phyloP scores from a whole-genome alignment of 2,797 vertebrate genomes.

The Gastrophryne carolinensis region DNA sequence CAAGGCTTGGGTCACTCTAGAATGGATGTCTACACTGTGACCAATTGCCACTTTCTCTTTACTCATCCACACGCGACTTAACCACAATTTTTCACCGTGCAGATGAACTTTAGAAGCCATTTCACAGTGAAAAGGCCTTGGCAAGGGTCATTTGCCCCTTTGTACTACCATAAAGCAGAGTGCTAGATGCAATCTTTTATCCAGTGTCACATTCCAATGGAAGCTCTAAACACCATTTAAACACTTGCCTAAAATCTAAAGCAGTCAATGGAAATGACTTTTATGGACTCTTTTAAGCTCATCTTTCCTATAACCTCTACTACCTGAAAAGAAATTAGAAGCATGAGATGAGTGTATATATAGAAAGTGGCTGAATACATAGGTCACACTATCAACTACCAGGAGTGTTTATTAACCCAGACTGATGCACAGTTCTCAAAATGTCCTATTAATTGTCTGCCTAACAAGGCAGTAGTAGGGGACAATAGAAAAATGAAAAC shows the following conservation, averaged over 20 bases:
- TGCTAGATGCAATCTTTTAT: conserved; percentile 80
- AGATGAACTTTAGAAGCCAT: conserved; percentile 86
- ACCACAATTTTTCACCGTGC: conserved; percentile 91
- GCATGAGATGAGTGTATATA: conserved; percentile 71
- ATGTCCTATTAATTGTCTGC: conserved; percentile 95
- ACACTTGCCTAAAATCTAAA: conserved; percentile 90
- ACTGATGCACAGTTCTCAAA: conserved; percentile 73
- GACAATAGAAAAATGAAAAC: conserved; percentile 84
- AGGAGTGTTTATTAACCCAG: conserved; percentile 76
- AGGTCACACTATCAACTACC: conserved; percentile 71
- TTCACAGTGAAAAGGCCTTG: conserved; percentile 70
- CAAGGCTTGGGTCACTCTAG: conserved; percentile 71
- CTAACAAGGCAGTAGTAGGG: conserved; percentile 90
- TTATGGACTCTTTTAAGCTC: conserved; percentile 97
- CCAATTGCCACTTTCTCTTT: conserved; percentile 91
- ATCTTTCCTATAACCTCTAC: conserved; percentile 77
- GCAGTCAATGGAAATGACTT: conserved; percentile 95
- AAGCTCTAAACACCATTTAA: conserved; percentile 80
- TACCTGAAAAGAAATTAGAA: conserved; percentile 78
- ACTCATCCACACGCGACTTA: conserved; percentile 96
- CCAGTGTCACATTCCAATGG: conserved; percentile 84
- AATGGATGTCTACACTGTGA: conserved; percentile 85
- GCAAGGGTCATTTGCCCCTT: conserved; percentile 80
- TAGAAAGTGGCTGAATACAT: conserved; percentile 71
- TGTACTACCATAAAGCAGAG: conserved; percentile 85